Conservation (phyloP, 2,888 invertebrate genomes). For the Hemaris fuciformis region DNA sequence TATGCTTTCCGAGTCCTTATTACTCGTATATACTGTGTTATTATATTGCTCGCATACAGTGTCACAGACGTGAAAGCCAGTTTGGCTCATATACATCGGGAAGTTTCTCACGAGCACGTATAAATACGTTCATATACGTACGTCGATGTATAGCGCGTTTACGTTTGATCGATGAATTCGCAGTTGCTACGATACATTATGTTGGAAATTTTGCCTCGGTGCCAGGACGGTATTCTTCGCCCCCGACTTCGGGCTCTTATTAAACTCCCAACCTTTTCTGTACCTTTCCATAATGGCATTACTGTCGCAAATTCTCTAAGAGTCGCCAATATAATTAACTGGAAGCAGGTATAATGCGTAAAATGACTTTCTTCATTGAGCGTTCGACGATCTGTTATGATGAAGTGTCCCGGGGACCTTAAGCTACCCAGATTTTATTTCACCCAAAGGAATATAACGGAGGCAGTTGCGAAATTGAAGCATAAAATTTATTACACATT, state of each 20-base stretch:
- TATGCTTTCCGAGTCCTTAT: neutral
- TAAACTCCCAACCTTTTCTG: slow-evolving; percentile 51
- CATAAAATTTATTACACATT: neutral
- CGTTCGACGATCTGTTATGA: slow-evolving; percentile 45
- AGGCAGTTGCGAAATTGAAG: neutral
- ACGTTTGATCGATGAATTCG: slow-evolving; percentile 67
- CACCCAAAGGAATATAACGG: slow-evolving; percentile 22
- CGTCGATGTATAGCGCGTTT: slow-evolving; percentile 19
- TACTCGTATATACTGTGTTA: neutral
- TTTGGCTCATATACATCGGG: slow-evolving; percentile 42
- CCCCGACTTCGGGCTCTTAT: slow-evolving; percentile 41
- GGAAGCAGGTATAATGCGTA: slow-evolving; percentile 47
- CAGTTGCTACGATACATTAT: slow-evolving; percentile 59
- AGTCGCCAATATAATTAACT: slow-evolving; percentile 60
- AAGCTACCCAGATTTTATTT: slow-evolving; percentile 35
- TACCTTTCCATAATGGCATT: slow-evolving; percentile 56
- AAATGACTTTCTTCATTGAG: slow-evolving; percentile 45
- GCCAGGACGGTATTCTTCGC: slow-evolving; percentile 30
- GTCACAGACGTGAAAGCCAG: slow-evolving; percentile 26
- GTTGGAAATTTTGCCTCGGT: slow-evolving; percentile 39
- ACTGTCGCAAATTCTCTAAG: slow-evolving; percentile 53
- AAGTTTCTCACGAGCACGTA: slow-evolving; percentile 35
- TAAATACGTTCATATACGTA: slow-evolving; percentile 23
- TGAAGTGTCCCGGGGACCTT: slow-evolving; percentile 38
- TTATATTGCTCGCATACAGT: neutral